A percentile compares a stretch with the other conserved stretches of the same genome.
These are phyloP conservation scores for Himalopsyche japonica DNA, from an alignment of 2,888 invertebrate genomes.

Conservation along the genomic window DNA sequence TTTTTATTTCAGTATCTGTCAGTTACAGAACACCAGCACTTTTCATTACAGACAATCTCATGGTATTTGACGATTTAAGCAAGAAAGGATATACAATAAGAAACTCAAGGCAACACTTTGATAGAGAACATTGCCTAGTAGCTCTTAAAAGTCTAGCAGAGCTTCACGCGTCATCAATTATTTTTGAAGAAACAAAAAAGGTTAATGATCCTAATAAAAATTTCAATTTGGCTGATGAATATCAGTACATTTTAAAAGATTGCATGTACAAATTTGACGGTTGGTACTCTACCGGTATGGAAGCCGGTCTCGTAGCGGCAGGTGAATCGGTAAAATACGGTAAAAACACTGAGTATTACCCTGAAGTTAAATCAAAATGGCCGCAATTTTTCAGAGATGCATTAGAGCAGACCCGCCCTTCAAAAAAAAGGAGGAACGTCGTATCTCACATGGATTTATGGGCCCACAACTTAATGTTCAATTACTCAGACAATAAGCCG, in stretches of 20 bases:
- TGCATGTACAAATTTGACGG: conserved; percentile 14
- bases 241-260: conserved; percentile 31
- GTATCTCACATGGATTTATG: neutral
- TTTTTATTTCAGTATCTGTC: neutral
- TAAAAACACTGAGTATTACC: neutral
- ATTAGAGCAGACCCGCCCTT: neutral
- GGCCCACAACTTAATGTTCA: neutral
- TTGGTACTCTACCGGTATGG: conserved; percentile 17
- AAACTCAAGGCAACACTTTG: conserved; percentile 27
- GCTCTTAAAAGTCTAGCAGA: conserved; percentile 32
- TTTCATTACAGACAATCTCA: neutral
- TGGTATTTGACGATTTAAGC: conserved; percentile 37
- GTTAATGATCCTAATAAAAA: neutral
- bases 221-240: conserved; percentile 37
- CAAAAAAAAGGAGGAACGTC: neutral
- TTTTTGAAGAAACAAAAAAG: conserved; percentile 35
- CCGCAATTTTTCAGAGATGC: neutral
- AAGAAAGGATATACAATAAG: conserved; percentile 27
- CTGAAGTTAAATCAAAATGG: neutral
- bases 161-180: conserved; percentile 37
- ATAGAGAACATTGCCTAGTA: conserved; percentile 32
- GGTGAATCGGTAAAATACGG: neutral
- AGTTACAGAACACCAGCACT: neutral
- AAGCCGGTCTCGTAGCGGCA: conserved; percentile 11
- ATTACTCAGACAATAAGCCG: conserved; percentile 27